These are phyloP conservation scores for Leiothrix lutea DNA, from an alignment of 2,113 vertebrate species.

Conservation along the genomic window DNA sequence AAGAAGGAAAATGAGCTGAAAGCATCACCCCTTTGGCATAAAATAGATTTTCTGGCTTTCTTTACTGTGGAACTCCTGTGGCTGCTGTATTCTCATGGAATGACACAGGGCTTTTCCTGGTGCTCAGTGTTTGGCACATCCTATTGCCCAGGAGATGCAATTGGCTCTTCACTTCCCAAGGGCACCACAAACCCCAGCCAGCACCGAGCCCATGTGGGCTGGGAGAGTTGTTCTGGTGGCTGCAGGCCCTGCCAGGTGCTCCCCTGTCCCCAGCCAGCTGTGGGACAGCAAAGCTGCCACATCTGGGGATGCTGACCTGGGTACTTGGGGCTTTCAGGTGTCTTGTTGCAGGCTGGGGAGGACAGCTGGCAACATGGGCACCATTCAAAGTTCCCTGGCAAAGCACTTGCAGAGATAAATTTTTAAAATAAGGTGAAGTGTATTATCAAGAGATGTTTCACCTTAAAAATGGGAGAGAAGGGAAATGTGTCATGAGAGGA, in stretches of 20 bases:
- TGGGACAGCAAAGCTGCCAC: background rate
- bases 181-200: background rate
- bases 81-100: background rate
- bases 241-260: background rate
- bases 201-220: background rate
- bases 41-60: conserved; percentile 28
- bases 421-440: background rate
- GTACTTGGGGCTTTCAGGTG: background rate
- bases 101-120: background rate
- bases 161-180: background rate
- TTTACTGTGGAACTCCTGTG: background rate
- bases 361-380: background rate
- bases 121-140: background rate
- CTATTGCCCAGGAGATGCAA: background rate
- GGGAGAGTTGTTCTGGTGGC: background rate
- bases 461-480: background rate
- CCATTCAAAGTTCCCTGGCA: accelerated
- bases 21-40: background rate
- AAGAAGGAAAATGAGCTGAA: conserved; percentile 1
- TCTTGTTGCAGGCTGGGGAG: background rate
- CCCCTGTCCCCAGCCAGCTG: background rate
- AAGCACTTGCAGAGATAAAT: background rate
- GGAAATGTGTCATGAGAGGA: background rate
- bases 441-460: background rate
- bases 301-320: background rate